Evolutionary conservation across 1,140 invertebrate species (phyloP).

Genomic region (Lanistes nyassanus): DNA sequence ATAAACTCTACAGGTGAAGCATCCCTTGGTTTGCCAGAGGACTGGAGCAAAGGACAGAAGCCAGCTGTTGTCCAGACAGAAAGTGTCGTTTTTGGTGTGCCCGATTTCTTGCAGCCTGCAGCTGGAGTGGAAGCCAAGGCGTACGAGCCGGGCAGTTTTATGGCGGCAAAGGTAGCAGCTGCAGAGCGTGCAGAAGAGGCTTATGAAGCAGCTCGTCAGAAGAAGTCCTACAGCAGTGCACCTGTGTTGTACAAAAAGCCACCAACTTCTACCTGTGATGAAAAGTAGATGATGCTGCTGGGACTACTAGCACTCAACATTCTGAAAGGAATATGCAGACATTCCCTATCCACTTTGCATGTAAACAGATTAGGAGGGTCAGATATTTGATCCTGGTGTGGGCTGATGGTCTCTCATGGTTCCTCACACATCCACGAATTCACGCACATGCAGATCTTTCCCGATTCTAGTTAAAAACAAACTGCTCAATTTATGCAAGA

Average conservation of each 20-base stretch:
- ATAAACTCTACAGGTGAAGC: no score
- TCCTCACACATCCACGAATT: no score
- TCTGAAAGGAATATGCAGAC: no score
- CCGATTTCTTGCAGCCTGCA: constrained; percentile 15
- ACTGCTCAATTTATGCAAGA: no score
- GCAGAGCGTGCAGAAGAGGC: constrained; percentile 12
- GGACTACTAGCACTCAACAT: no score
- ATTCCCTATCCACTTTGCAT: no score
- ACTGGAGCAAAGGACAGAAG: background rate
- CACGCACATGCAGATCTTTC: no score
- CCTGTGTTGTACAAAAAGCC: constrained; percentile 25
- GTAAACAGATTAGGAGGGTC: no score
- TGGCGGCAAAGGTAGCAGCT: constrained; percentile 21
- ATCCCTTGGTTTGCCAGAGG: no score
- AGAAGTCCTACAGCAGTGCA: constrained; percentile 24
- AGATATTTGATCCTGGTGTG: no score
- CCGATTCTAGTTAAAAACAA: no score
- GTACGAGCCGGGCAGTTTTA: constrained; percentile 36
- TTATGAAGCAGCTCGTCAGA: constrained; percentile 3
- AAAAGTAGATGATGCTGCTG: background rate
- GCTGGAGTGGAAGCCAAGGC: constrained; percentile 13
- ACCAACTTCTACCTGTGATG: background rate
- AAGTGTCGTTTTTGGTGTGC: constrained; percentile 20
- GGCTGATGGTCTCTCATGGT: no score
- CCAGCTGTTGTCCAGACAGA: constrained; percentile 4